These are phyloP conservation scores for Amblyopsis rosae DNA, from an alignment of 2,113 vertebrate genomes.

Conservation along the genomic window DNA sequence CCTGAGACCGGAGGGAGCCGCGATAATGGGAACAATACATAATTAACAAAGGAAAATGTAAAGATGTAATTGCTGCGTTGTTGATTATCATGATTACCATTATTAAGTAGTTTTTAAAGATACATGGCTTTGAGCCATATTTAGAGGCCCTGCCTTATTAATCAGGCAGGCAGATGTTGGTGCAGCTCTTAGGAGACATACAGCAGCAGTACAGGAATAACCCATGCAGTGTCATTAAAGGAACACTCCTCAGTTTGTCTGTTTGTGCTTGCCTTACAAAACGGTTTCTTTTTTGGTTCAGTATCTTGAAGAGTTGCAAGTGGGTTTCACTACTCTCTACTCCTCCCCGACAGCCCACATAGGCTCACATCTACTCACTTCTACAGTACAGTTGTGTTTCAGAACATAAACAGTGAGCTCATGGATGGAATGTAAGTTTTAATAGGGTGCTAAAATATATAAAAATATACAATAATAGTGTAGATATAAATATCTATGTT, in stretches of 20 bases:
- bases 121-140: constrained; percentile 81
- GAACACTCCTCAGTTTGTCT: not conserved
- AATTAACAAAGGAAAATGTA: constrained; percentile 80
- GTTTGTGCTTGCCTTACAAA: too few species aligned
- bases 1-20: constrained; percentile 67
- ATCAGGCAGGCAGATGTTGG: constrained; percentile 79
- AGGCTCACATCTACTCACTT: too few species aligned
- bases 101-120: constrained; percentile 77
- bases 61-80: constrained; percentile 76
- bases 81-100: constrained; percentile 79
- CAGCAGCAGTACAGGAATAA: constrained; percentile 36
- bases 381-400: too few species aligned
- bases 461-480: too few species aligned
- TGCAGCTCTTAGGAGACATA: constrained; percentile 62
- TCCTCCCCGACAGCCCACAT: too few species aligned
- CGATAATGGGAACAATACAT: constrained; percentile 68
- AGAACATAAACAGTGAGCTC: too few species aligned
- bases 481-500: too few species aligned
- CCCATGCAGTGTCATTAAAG: constrained; percentile 6
- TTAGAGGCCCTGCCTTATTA: constrained; percentile 78
- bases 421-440: too few species aligned
- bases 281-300: too few species aligned
- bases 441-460: too few species aligned
- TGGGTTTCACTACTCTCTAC: too few species aligned
- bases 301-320: too few species aligned